Evolutionary conservation across 2,797 vertebrate genomes (phyloP).

Genomic region (Numenius phaeopus): DNA sequence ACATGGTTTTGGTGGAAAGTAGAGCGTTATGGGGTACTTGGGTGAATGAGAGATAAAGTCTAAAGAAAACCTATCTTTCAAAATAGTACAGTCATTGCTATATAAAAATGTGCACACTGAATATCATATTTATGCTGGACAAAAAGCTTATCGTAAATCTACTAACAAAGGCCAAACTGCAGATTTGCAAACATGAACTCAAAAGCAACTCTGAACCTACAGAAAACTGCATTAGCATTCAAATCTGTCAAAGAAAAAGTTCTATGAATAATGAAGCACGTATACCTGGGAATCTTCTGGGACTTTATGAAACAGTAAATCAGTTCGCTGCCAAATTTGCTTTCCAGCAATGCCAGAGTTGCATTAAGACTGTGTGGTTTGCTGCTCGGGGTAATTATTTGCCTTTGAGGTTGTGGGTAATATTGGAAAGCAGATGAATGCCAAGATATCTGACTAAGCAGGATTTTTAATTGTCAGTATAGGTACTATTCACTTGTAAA

Average conservation of each 20-base stretch:
- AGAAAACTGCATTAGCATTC: background rate
- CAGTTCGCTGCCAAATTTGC: background rate
- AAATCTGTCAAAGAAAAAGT: background rate
- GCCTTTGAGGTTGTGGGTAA: background rate
- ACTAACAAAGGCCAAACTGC: background rate
- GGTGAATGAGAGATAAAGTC: background rate
- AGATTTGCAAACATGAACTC: conserved; percentile 22
- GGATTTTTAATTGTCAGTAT: background rate
- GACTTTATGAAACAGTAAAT: conserved; percentile 10
- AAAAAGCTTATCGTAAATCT: background rate
- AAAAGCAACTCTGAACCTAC: background rate
- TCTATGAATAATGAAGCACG: background rate
- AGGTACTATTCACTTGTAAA: background rate
- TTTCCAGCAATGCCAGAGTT: background rate
- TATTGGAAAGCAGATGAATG: background rate
- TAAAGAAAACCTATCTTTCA: background rate
- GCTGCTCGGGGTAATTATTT: background rate
- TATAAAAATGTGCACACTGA: background rate
- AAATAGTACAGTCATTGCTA: background rate
- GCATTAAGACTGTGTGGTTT: background rate
- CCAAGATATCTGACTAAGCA: background rate
- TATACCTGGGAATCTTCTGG: conserved; percentile 5
- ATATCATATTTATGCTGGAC: background rate
- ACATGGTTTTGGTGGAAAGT: background rate
- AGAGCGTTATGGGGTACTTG: background rate